phyloP scores from a whole-genome alignment of 2,888 invertebrate genomes.

The Lingula anatina region DNA sequence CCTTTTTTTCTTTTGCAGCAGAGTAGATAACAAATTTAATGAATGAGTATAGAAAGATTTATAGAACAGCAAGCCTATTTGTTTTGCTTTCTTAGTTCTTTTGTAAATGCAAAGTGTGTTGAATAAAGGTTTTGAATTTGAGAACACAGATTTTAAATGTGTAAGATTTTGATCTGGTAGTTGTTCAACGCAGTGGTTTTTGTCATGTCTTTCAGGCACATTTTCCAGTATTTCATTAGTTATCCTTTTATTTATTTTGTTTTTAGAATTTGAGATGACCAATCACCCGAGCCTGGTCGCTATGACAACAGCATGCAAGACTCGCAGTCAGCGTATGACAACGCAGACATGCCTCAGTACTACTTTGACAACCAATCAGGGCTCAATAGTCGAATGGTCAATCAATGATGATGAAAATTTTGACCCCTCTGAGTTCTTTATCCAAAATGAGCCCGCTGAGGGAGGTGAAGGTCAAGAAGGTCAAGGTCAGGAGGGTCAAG shows the following conservation, averaged over 20 bases:
- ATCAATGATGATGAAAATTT: conserved; percentile 26
- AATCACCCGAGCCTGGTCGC: conserved; percentile 11
- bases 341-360: neutral
- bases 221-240: neutral
- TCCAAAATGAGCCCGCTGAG: conserved; percentile 32
- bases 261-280: conserved; percentile 3
- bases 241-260: conserved; percentile 5
- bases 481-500: conserved; percentile 10
- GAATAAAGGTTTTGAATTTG: too few species aligned
- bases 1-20: too few species aligned
- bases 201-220: neutral
- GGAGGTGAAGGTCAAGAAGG: conserved; percentile 16
- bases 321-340: conserved; percentile 11
- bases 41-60: too few species aligned
- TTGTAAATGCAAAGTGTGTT: too few species aligned
- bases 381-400: conserved; percentile 12
- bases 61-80: too few species aligned
- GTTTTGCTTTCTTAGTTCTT: too few species aligned
- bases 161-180: neutral
- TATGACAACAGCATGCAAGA: conserved; percentile 7
- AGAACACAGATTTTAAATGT: neutral
- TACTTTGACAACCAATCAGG: conserved; percentile 4
- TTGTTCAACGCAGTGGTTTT: neutral
- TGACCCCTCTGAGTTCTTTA: conserved; percentile 41
- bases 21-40: too few species aligned